These are phyloP conservation scores for Heliconius ismenius DNA, from an alignment of 2,888 invertebrate genomes.

Conservation along the genomic window DNA sequence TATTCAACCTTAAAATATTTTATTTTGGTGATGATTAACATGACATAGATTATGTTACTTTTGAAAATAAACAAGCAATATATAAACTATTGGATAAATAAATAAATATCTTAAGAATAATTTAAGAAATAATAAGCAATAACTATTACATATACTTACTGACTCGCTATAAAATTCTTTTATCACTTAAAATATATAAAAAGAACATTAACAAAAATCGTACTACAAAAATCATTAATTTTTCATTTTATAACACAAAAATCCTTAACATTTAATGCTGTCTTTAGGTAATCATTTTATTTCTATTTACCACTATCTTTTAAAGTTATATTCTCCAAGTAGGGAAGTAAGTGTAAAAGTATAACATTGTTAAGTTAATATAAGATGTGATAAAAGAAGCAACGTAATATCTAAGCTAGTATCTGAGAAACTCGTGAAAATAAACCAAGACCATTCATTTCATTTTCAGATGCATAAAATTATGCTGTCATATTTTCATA, in stretches of 20 bases:
- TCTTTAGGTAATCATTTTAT: background rate
- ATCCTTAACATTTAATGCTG: background rate
- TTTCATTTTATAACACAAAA: background rate
- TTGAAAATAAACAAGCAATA: too few species aligned
- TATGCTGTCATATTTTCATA: conserved; percentile 21
- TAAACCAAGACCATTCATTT: conserved; percentile 6
- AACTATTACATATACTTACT: too few species aligned
- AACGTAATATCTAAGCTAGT: background rate
- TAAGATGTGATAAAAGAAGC: conserved; percentile 1
- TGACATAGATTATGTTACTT: too few species aligned
- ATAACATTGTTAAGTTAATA: conserved; percentile 8
- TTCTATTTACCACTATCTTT: background rate
- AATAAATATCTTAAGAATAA: too few species aligned
- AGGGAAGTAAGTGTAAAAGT: conserved; percentile 1
- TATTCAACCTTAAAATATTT: too few species aligned
- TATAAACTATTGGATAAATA: too few species aligned
- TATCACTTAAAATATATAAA: too few species aligned
- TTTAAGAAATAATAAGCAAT: too few species aligned
- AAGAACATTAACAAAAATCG: background rate
- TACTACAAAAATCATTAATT: background rate
- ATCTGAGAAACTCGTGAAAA: conserved; percentile 5
- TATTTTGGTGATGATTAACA: too few species aligned
- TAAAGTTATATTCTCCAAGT: background rate
- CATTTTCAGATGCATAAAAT: conserved; percentile 12
- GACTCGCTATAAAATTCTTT: too few species aligned